phyloP scores from a whole-genome alignment of 2,888 invertebrate species.

The Nephrotoma flavescens region DNA sequence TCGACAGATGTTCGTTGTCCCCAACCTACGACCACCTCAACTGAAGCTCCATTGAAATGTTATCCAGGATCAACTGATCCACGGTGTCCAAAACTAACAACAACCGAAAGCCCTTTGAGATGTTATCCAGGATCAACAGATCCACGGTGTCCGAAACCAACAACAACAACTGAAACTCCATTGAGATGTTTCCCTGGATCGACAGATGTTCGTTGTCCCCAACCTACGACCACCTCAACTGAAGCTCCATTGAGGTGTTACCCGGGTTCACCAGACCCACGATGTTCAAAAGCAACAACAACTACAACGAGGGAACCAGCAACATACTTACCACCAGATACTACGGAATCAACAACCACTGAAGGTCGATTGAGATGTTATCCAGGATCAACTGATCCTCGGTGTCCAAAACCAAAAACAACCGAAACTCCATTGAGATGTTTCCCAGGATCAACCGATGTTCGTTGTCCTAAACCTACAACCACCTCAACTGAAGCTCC shows the following conservation, averaged over 20 bases:
- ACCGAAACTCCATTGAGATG: constrained; percentile 18
- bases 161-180: constrained; percentile 6
- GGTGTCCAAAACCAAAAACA: constrained; percentile 20
- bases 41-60: constrained; percentile 12
- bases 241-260: constrained; percentile 8
- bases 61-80: constrained; percentile 21
- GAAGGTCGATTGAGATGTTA: constrained; percentile 15
- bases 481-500: background rate
- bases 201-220: constrained; percentile 22
- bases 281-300: constrained; percentile 19
- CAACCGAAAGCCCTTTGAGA: constrained; percentile 3
- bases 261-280: background rate
- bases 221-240: constrained; percentile 9
- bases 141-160: constrained; percentile 21
- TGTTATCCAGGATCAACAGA: constrained; percentile 21
- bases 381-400: constrained; percentile 23
- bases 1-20: constrained; percentile 21
- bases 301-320: constrained; percentile 11
- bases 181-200: constrained; percentile 23
- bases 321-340: constrained; percentile 19
- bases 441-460: constrained; percentile 22
- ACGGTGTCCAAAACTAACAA: background rate
- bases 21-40: background rate
- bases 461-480: constrained; percentile 16
- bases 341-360: constrained; percentile 19